phyloP scores from a whole-genome alignment of 2,113 vertebrate genomes.

The Neogale vison region DNA sequence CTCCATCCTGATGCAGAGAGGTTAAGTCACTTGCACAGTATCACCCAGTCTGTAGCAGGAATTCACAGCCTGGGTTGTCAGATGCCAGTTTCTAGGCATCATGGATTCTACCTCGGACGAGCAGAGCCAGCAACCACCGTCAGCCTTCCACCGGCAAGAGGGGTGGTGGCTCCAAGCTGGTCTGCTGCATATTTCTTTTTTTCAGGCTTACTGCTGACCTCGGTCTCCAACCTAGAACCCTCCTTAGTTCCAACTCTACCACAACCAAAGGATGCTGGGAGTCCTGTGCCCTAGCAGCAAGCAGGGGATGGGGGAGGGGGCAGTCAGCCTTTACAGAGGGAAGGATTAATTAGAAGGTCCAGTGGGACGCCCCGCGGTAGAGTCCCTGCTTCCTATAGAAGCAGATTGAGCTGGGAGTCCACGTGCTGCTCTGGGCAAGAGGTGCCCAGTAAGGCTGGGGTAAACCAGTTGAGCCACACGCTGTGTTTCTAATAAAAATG shows the following conservation, averaged over 20 bases:
- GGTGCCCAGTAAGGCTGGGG: background rate
- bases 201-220: background rate
- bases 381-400: background rate
- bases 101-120: rapidly evolving
- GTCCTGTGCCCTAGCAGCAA: background rate
- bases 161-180: background rate
- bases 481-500: background rate
- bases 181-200: background rate
- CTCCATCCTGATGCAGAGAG: background rate
- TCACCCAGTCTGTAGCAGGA: background rate
- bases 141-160: background rate
- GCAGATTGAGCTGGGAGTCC: background rate
- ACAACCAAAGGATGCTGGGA: background rate
- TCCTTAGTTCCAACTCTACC: background rate
- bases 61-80: background rate
- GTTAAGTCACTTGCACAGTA: background rate
- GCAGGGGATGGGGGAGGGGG: background rate
- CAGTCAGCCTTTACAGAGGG: background rate
- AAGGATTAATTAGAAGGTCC: background rate
- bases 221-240: background rate
- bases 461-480: background rate
- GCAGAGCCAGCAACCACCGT: background rate
- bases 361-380: background rate
- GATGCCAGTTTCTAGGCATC: background rate
- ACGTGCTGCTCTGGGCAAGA: background rate